These are phyloP conservation scores for Tiliacea aurago DNA, from an alignment of 2,888 invertebrate genomes.

Conservation along the genomic window DNA sequence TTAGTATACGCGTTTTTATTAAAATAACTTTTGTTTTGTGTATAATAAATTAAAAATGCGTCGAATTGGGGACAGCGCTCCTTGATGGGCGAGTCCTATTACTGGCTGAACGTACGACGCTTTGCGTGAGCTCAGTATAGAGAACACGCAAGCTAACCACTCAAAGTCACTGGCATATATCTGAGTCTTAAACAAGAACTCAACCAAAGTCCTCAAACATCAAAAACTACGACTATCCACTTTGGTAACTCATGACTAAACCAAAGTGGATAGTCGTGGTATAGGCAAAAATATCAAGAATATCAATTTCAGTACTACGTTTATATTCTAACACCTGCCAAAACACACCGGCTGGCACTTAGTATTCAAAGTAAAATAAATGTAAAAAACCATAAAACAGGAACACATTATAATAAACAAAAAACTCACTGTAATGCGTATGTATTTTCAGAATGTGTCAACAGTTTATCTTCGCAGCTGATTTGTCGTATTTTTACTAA, in stretches of 20 bases:
- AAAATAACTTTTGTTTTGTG: no score
- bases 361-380: slow-evolving; percentile 19
- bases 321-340: neutral
- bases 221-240: neutral
- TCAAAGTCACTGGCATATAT: no score
- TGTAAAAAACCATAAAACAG: slow-evolving; percentile 8
- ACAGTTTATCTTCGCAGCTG: neutral
- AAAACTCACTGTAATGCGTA: slow-evolving; percentile 32
- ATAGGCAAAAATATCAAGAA: neutral
- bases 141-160: no score
- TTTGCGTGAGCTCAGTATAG: no score
- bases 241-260: neutral
- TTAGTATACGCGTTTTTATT: no score
- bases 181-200: no score
- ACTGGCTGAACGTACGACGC: no score
- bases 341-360: slow-evolving; percentile 1
- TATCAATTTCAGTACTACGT: slow-evolving; percentile 1
- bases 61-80: no score
- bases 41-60: no score
- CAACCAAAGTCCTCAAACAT: neutral
- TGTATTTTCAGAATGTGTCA: slow-evolving; percentile 33
- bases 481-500: slow-evolving; percentile 35
- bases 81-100: no score
- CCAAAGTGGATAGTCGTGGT: no score
- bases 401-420: slow-evolving; percentile 19